Conservation (phyloP, 23 tunicate species). For the Aplidium turbinatum region DNA sequence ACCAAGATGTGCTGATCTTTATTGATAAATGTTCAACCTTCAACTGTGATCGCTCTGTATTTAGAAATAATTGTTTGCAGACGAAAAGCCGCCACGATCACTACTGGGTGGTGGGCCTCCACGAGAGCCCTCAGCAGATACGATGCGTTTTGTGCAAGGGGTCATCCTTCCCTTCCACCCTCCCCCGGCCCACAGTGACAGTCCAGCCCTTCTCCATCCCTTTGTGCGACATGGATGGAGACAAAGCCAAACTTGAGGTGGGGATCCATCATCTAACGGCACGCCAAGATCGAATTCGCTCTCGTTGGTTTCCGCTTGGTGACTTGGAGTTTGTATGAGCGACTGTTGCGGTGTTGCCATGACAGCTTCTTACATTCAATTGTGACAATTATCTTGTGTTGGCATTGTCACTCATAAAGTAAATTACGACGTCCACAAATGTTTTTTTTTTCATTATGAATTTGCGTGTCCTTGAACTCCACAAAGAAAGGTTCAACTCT, state of each 20-base stretch:
- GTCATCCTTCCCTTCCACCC: constrained; percentile 60
- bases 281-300: background rate
- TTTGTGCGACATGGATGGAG: constrained; percentile 58
- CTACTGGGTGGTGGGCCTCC: constrained; percentile 86
- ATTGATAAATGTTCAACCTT: no score
- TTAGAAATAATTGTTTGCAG: no score
- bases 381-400: no score
- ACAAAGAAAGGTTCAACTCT: no score
- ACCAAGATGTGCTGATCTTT: no score
- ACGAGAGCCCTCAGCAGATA: constrained; percentile 82
- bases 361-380: no score
- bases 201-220: constrained; percentile 55
- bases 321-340: background rate
- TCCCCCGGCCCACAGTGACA: constrained; percentile 75
- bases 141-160: constrained; percentile 85
- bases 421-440: no score
- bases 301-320: background rate
- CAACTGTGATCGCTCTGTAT: no score
- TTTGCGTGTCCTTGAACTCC: no score
- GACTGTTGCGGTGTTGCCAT: background rate
- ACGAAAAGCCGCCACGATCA: constrained; percentile 78
- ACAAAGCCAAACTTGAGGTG: constrained; percentile 83
- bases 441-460: no score
- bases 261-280: background rate
- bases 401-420: no score